Conservation (phyloP, 2,797 vertebrate species). For the Falco cherrug region DNA sequence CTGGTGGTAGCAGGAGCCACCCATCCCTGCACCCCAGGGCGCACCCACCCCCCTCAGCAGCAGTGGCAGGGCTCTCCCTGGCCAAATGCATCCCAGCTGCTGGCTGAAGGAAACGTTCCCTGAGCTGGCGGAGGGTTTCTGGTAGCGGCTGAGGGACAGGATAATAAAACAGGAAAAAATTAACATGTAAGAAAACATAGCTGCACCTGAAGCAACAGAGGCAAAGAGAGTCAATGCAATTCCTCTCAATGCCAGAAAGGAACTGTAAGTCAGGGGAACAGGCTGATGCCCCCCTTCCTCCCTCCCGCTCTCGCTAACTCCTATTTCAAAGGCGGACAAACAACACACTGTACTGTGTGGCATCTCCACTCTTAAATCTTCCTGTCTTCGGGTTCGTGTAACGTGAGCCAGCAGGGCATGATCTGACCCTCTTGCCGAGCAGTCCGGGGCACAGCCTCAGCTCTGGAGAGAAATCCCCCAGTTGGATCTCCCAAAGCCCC, state of each 20-base stretch:
- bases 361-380: slow-evolving; percentile 81
- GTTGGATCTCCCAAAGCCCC: neutral
- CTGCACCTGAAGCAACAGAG: slow-evolving; percentile 82
- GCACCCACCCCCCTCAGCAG: neutral
- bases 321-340: slow-evolving; percentile 82
- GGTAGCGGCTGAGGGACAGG: slow-evolving; percentile 58
- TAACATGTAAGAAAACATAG: slow-evolving; percentile 82
- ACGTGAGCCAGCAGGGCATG: slow-evolving; percentile 72
- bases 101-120: neutral
- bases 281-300: slow-evolving; percentile 61
- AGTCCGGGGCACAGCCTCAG: neutral
- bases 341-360: slow-evolving; percentile 77
- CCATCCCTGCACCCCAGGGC: neutral
- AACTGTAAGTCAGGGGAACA: slow-evolving; percentile 71
- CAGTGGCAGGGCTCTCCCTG: neutral
- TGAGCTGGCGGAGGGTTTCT: neutral
- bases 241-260: slow-evolving; percentile 65
- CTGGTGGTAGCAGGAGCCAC: neutral
- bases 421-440: slow-evolving; percentile 72
- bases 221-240: slow-evolving; percentile 56
- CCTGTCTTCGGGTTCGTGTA: slow-evolving; percentile 79
- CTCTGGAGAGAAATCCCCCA: neutral
- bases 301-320: slow-evolving; percentile 65
- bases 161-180: slow-evolving; percentile 80
- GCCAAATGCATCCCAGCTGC: slow-evolving; percentile 33